Evolutionary conservation across 2,797 vertebrate species (phyloP).

Genomic region (Carduelis carduelis): DNA sequence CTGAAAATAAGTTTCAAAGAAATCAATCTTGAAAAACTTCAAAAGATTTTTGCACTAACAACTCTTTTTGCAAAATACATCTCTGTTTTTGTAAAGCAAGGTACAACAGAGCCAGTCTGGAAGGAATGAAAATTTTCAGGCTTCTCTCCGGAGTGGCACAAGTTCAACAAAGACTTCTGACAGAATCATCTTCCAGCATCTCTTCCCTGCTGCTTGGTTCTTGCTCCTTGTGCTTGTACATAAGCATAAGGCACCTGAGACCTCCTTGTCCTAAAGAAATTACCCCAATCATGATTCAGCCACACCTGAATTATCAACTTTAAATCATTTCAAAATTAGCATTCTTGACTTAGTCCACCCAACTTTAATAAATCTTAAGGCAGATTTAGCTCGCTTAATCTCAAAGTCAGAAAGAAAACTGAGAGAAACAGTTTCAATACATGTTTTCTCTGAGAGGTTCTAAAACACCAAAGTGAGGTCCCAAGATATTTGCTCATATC

Average conservation of each 20-base stretch:
- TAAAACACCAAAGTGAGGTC: background rate
- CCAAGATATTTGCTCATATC: background rate
- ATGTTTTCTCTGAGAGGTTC: background rate
- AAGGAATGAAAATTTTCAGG: background rate
- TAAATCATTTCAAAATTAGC: background rate
- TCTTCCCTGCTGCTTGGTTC: background rate
- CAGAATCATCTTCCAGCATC: background rate
- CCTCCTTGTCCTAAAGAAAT: background rate
- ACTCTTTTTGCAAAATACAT: background rate
- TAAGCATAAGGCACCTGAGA: background rate
- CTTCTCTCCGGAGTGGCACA: background rate
- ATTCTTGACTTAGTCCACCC: background rate
- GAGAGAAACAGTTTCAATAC: background rate
- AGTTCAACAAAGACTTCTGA: background rate
- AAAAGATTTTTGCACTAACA: background rate
- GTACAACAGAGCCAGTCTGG: background rate
- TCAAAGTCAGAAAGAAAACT: background rate
- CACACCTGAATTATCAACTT: background rate
- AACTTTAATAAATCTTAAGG: background rate
- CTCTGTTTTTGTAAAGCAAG: background rate
- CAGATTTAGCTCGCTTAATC: background rate
- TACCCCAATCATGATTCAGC: background rate
- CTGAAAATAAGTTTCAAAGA: slow-evolving; percentile 15
- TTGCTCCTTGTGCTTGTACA: background rate
- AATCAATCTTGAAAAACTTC: background rate